phyloP scores from a whole-genome alignment of 2,113 vertebrate species.

The Gymnocephalus cernua region DNA sequence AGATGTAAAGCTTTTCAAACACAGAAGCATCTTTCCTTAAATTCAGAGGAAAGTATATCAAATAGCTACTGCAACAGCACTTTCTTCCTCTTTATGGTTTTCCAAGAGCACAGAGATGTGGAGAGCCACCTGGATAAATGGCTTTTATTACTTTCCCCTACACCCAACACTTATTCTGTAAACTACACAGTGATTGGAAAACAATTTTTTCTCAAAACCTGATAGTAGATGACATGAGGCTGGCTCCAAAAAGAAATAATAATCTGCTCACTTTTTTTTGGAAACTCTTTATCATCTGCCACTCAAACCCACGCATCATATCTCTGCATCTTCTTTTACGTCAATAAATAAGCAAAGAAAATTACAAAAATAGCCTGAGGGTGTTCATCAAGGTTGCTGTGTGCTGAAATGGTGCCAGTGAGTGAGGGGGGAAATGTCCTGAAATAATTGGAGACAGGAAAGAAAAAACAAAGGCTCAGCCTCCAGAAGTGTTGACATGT shows the following conservation, averaged over 20 bases:
- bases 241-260: not conserved
- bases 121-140: conserved; percentile 8
- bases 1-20: conserved; percentile 11
- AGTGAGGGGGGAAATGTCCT: not conserved
- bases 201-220: not conserved
- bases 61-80: not conserved
- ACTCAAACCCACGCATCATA: conserved; percentile 34
- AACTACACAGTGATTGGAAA: not conserved
- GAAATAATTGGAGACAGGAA: conserved; percentile 22
- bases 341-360: conserved; percentile 45
- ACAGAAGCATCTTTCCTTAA: not conserved
- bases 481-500: conserved; percentile 38
- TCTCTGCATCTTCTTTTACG: conserved; percentile 19
- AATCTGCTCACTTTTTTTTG: not conserved
- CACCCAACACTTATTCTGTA: not conserved
- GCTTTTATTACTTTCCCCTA: not conserved
- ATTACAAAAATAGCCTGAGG: conserved; percentile 44
- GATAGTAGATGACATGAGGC: not conserved
- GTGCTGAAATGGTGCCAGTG: conserved; percentile 19
- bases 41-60: not conserved
- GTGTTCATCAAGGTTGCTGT: conserved; percentile 50
- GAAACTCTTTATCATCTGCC: conserved; percentile 3
- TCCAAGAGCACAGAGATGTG: not conserved
- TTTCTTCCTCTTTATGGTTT: not conserved
- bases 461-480: conserved; percentile 32